Conservation (phyloP, 2,113 vertebrate genomes). For the Parus major region DNA sequence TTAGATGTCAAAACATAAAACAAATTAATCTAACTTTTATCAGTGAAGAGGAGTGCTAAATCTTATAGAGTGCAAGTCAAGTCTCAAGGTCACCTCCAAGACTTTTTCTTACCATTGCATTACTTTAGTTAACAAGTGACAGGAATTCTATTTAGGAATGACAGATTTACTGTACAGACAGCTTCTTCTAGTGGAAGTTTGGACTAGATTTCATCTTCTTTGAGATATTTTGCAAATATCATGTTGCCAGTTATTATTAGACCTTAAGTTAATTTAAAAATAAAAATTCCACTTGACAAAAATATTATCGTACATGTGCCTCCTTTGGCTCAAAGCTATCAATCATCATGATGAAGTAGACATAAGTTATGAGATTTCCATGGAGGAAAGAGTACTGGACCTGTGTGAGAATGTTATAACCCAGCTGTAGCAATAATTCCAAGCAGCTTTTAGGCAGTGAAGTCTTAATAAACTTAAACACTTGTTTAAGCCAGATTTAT, state of each 20-base stretch:
- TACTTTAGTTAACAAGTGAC: not conserved
- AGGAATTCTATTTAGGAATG: not conserved
- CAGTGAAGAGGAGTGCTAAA: not conserved
- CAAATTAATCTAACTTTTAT: not conserved
- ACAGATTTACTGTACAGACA: not conserved
- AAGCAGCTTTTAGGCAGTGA: slow-evolving; percentile 34
- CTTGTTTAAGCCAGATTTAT: slow-evolving; percentile 58
- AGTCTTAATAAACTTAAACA: slow-evolving; percentile 64
- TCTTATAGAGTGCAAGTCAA: not conserved
- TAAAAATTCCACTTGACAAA: slow-evolving; percentile 37
- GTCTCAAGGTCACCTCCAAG: not conserved
- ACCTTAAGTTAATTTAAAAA: slow-evolving; percentile 24
- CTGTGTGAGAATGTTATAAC: slow-evolving; percentile 35
- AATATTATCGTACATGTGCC: not conserved
- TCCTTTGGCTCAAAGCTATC: not conserved
- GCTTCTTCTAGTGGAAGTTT: not conserved
- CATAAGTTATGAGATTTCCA: slow-evolving; percentile 58
- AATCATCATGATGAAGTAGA: slow-evolving; percentile 6
- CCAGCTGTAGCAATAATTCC: slow-evolving; percentile 61
- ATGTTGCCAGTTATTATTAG: slow-evolving; percentile 35
- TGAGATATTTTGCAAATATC: slow-evolving; percentile 38
- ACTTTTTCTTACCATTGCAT: not conserved
- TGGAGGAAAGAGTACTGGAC: slow-evolving; percentile 22
- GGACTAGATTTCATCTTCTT: slow-evolving; percentile 1
- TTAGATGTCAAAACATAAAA: not conserved